Conservation (phyloP, 2,113 vertebrate species). For the Apistogramma diplotaenia region DNA sequence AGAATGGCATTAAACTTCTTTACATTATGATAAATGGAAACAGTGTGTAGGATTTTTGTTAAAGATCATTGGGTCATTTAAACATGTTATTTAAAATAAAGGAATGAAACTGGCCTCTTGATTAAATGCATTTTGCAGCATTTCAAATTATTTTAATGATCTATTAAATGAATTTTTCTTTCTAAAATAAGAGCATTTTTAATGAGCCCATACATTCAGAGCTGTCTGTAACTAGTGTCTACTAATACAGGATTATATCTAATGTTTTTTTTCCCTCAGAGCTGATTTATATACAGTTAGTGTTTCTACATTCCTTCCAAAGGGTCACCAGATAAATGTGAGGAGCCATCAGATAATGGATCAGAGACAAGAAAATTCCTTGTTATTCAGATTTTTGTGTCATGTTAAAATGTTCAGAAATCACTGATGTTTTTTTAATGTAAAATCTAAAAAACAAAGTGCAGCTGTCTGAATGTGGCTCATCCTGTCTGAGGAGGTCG, state of each 20-base stretch:
- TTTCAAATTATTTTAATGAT: too few species aligned
- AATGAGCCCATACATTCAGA: not conserved
- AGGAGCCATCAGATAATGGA: not conserved
- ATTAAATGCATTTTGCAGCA: too few species aligned
- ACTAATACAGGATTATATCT: not conserved
- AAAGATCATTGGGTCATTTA: not conserved
- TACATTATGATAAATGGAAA: not conserved
- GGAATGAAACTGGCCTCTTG: not conserved
- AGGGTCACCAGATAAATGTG: not conserved
- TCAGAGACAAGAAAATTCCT: not conserved
- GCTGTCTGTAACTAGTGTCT: not conserved
- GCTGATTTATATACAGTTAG: not conserved
- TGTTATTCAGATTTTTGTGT: not conserved
- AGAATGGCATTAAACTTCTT: not conserved
- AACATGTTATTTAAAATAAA: too few species aligned
- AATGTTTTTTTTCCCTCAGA: too few species aligned
- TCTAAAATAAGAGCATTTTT: too few species aligned
- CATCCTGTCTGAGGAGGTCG: not conserved
- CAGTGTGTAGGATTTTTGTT: not conserved
- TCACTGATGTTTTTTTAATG: not conserved
- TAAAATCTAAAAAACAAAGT: not conserved
- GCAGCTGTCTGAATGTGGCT: not conserved
- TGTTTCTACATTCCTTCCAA: not conserved
- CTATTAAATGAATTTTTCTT: too few species aligned
- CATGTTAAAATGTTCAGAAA: not conserved